Evolutionary conservation across 2,113 vertebrate species (phyloP), one percentile per base, ranked within the genome.

Genomic region (Onychostruthus taczanowskii): DNA sequence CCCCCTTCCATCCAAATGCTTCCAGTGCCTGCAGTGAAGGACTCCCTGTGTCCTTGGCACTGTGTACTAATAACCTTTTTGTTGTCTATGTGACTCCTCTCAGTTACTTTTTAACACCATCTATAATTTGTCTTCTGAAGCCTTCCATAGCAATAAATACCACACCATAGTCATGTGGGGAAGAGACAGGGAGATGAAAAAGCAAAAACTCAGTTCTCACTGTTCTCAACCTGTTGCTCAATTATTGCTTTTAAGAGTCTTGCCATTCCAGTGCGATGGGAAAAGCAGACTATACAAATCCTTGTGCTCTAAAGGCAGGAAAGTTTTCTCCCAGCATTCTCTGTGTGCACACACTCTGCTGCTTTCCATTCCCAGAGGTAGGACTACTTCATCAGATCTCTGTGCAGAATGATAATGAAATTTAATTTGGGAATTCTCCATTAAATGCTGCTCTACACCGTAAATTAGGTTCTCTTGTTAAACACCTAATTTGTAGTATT

Each of bases 391-490:
- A 90, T 74, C 73, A 89, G 41, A 22, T 21, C 79, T 95, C 55
- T 53, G 72, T 50, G 73, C 76, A 92, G 85, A 92, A 89, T 30
- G 43, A 68, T 87, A 89, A 81, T 90, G 78, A 89, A 89, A 96
- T 92, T 93, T 96, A 94, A 96, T 96, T 95, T 92, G 64, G 68
- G 80, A 89, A 93, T 90, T 96, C 79, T 93, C 82, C 62, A 96
- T 95, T 96, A 95, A 97, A 95, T 87, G 79, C 89, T 91, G 50
- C 43, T 89, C 50, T 91, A 70, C 75, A 44, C 63, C 0, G 5
- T 90, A 91, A 95, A 96, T 91, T 94, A 93, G 63, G 72, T 90
- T 95, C 72, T 95, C 87, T 91, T 91, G 82, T 95, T 96, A 94
- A 94, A 94, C 41, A 81, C 68, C 37, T 92, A 70, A 95, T 94